Evolutionary conservation across 53 echinoderm and acorn worm genomes (phyloP).

Genomic region (Antedon mediterranea): DNA sequence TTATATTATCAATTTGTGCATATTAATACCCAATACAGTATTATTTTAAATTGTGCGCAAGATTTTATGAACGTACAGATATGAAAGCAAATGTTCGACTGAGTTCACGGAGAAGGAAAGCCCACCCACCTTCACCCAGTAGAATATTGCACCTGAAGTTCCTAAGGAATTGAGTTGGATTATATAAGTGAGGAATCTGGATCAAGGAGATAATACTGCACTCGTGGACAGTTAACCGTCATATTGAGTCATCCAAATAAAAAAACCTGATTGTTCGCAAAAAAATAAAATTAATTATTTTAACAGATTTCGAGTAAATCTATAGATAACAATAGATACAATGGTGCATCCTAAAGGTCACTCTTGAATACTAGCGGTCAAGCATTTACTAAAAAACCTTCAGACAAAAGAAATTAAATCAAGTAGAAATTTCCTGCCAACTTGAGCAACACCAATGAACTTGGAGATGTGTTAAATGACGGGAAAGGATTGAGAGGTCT

Average conservation of each 20-base stretch:
- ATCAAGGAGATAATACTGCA: too few species aligned
- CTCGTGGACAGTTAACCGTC: too few species aligned
- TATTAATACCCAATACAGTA: not conserved
- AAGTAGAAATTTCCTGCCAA: not conserved
- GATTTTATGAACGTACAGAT: too few species aligned
- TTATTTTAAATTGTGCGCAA: not conserved
- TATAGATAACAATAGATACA: not conserved
- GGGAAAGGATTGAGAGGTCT: not conserved
- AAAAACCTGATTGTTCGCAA: not conserved
- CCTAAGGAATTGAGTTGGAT: too few species aligned
- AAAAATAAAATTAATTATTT: not conserved
- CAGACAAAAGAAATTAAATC: not conserved
- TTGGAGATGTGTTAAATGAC: too few species aligned
- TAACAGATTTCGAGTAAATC: not conserved
- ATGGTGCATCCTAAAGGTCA: not conserved
- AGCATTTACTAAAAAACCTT: not conserved
- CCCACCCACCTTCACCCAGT: too few species aligned
- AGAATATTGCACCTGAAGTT: too few species aligned
- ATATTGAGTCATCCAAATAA: not conserved
- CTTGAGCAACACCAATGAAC: too few species aligned
- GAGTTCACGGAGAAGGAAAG: too few species aligned
- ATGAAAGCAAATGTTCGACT: too few species aligned
- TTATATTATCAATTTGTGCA: too few species aligned
- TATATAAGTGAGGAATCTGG: too few species aligned
- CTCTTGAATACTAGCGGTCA: not conserved